Base-by-base conservation (phyloP, 2,797 vertebrate genomes). In the Coendou prehensilis region DNA sequence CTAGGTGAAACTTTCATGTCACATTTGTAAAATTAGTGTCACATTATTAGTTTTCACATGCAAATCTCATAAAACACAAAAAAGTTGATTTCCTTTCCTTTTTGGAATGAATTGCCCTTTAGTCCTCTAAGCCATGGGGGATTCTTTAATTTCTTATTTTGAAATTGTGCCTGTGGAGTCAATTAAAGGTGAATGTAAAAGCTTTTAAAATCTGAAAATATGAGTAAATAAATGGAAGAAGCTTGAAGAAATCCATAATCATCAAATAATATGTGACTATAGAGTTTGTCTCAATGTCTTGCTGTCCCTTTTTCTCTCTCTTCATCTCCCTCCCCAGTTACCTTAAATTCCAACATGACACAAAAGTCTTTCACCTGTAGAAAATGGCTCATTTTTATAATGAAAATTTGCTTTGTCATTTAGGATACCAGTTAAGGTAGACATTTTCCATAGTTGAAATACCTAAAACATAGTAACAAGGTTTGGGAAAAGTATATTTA, bases 91-190 rank as follows among this genome's bases (percentile, higher is more conserved):
- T 96, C 9, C 50, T 10, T 97, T 97, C 45, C 59, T 90, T 97
- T 91, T 23, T 97, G 54, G 73, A 97, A 90, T 83, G 80, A 96
- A 96, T 97, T 96, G 87, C 91, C 92, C 59, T 93, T 87, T 79
- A 86, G 84, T 93, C 50, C 69, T 67, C 54, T 95, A 92, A 96
- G 88, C 89, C 78, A 47, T 91, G 57, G 83, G 87, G 89, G 76
- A 97, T 76, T 93, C 56, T 97, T 94, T 95, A 97, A 87, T 78
- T 97, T 97, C 73, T 97, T 54, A 84, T 97, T 98, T 98, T 95
- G 91, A 97, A 98, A 97, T 98, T 95, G 56, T 94, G 92, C 64
- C 57, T 97, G 97, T 98, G 96, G 98, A 98, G 89, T 97, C 94
- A 98, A 96, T 97, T 97, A 97, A 94, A 82, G 69, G 45, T 93